A percentile compares a stretch with the other conserved stretches of the same genome.
phyloP scores from a whole-genome alignment of 2,113 vertebrate species.

The Paramisgurnus dabryanus region DNA sequence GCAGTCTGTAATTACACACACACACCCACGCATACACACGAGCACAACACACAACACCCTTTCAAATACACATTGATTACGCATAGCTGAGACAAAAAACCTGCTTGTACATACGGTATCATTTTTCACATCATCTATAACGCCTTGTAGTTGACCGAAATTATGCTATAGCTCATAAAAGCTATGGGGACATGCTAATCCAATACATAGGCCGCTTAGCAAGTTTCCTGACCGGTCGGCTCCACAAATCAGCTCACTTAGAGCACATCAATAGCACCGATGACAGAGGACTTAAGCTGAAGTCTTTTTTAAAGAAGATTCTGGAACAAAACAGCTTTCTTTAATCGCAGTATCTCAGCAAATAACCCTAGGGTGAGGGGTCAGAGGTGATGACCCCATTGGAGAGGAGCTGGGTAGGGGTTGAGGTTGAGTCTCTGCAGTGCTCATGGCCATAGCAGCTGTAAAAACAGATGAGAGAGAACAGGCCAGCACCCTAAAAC shows the following conservation, averaged over 20 bases:
- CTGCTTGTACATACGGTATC: background rate
- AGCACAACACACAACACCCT: slow-evolving; percentile 33
- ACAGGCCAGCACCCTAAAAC: slow-evolving; percentile 66
- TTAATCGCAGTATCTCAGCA: slow-evolving; percentile 68
- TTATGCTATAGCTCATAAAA: slow-evolving; percentile 1
- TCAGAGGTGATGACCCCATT: slow-evolving; percentile 70
- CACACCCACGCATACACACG: slow-evolving; percentile 31
- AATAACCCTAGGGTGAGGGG: slow-evolving; percentile 68
- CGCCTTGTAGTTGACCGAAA: background rate
- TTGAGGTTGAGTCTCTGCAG: slow-evolving; percentile 58
- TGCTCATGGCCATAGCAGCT: slow-evolving; percentile 74
- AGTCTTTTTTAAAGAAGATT: slow-evolving; percentile 46
- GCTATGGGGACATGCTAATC: slow-evolving; percentile 27
- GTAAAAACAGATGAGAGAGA: slow-evolving; percentile 75
- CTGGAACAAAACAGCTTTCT: slow-evolving; percentile 73
- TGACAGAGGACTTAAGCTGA: slow-evolving; percentile 64
- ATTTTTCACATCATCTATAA: slow-evolving; percentile 4
- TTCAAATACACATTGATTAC: slow-evolving; percentile 30
- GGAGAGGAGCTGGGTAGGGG: slow-evolving; percentile 59
- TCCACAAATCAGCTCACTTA: slow-evolving; percentile 75
- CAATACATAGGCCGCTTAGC: slow-evolving; percentile 49
- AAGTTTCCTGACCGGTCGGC: slow-evolving; percentile 60
- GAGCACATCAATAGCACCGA: slow-evolving; percentile 71
- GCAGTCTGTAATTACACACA: slow-evolving; percentile 70
- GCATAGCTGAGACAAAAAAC: background rate